A percentile compares a stretch with the other conserved stretches of the same genome.
These are phyloP conservation scores for Lasiurus borealis DNA, from an alignment of 2,113 vertebrate genomes.

Conservation along the genomic window DNA sequence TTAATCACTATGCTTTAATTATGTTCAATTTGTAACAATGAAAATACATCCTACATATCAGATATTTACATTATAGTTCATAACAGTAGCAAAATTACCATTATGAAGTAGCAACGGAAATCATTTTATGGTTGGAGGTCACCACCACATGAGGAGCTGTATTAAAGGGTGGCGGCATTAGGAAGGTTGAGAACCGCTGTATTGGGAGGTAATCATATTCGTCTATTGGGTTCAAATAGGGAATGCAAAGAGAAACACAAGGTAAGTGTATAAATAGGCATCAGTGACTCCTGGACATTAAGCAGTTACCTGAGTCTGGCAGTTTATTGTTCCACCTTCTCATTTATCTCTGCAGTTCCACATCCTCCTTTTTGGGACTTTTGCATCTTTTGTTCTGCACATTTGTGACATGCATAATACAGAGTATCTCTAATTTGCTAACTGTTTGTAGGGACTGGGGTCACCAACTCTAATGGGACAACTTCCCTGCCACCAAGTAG, in stretches of 20 bases:
- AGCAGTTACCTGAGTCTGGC: neutral
- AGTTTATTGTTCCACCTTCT: neutral
- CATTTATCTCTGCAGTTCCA: neutral
- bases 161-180: too few species aligned
- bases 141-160: too few species aligned
- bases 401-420: neutral
- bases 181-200: too few species aligned
- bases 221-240: too few species aligned
- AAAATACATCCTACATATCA: too few species aligned
- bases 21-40: too few species aligned
- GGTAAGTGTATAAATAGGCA: neutral
- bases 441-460: neutral
- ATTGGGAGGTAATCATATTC: neutral
- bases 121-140: too few species aligned
- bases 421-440: neutral
- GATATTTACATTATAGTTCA: too few species aligned
- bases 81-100: too few species aligned
- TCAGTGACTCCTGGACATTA: accelerated
- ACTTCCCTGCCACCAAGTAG: accelerated
- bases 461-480: neutral
- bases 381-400: neutral
- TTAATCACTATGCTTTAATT: too few species aligned
- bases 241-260: neutral
- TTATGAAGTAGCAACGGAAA: too few species aligned
- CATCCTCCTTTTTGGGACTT: neutral